Conservation (phyloP, 2,797 vertebrate genomes). For the Catharus ustulatus region DNA sequence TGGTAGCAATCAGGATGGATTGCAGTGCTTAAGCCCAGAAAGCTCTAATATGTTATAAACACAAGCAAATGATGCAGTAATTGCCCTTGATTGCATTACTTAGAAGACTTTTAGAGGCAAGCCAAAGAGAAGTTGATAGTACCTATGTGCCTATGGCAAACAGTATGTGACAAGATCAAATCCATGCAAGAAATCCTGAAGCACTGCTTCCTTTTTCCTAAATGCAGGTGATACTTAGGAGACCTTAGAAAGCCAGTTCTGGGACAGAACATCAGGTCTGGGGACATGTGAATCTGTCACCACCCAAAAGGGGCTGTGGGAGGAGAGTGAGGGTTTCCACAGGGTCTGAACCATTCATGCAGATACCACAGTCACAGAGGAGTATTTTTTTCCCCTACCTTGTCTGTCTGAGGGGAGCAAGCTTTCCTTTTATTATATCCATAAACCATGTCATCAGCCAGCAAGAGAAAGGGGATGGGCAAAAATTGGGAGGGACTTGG, state of each 20-base stretch:
- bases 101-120: neutral
- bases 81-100: slow-evolving; percentile 33
- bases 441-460: accelerated
- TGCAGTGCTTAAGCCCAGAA: slow-evolving; percentile 54
- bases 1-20: slow-evolving; percentile 70
- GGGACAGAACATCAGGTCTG: accelerated
- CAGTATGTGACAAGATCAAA: neutral
- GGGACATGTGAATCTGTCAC: accelerated
- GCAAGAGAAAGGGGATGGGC: neutral
- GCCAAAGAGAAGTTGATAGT: neutral
- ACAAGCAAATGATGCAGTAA: slow-evolving; percentile 61
- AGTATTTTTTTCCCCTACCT: neutral
- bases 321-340: neutral
- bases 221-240: neutral
- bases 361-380: neutral
- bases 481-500: neutral
- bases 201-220: neutral
- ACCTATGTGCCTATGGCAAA: neutral
- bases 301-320: neutral
- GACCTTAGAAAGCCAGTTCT: neutral
- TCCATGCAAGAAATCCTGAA: neutral
- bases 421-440: neutral
- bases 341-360: neutral
- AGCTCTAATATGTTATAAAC: slow-evolving; percentile 60
- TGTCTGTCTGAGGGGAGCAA: neutral